These are phyloP conservation scores for Psix sp. DNA, from an alignment of 1,140 invertebrate genomes.

Conservation along the genomic window DNA sequence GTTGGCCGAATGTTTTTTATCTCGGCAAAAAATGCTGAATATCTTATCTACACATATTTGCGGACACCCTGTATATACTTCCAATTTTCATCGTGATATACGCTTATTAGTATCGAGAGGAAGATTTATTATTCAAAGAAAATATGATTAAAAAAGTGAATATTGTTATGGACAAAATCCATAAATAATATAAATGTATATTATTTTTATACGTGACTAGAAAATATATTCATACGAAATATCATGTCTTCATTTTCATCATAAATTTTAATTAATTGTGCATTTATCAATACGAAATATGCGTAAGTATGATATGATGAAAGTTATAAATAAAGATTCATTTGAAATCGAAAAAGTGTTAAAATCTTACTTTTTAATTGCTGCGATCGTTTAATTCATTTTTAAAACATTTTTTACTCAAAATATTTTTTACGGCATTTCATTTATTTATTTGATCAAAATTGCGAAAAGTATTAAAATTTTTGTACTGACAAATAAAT, in stretches of 20 bases:
- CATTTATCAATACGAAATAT: not conserved
- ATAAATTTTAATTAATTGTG: constrained; percentile 3
- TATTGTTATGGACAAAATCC: constrained; percentile 53
- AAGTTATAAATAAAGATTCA: no score
- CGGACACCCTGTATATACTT: constrained; percentile 55
- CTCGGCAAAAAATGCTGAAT: constrained; percentile 28
- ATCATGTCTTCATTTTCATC: constrained; percentile 10
- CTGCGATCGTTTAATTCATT: no score
- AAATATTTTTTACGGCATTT: no score
- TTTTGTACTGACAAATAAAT: no score
- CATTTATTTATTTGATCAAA: no score
- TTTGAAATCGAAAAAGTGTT: no score
- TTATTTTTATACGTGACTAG: constrained; percentile 28
- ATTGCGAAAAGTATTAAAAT: no score
- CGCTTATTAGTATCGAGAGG: constrained; percentile 58
- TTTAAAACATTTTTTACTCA: no score
- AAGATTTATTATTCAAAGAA: constrained; percentile 59
- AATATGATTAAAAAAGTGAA: constrained; percentile 57
- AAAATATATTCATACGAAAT: constrained; percentile 17
- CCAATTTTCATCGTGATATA: constrained; percentile 59
- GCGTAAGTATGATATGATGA: no score
- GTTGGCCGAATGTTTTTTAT: no score
- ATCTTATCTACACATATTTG: constrained; percentile 30
- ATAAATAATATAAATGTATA: constrained; percentile 45
- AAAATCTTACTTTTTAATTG: no score